Evolutionary conservation across 1,140 invertebrate species (phyloP), one percentile per base, ranked within the genome.

Genomic region (Diorhabda sublineata): DNA sequence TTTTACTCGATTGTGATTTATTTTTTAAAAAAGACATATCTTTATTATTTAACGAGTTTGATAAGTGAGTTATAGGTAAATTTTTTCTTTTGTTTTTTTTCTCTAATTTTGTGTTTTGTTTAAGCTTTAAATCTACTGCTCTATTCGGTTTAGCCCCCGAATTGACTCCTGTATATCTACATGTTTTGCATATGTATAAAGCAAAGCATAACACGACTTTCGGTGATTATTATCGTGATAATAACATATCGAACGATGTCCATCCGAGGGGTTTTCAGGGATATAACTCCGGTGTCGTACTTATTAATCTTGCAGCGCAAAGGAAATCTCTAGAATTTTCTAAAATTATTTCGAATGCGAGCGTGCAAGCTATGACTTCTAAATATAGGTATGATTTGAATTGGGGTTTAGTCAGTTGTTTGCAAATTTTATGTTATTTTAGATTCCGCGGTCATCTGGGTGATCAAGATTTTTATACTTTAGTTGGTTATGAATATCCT

Each of bases 401-500:
- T 26, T 26, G 26, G 26, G 26, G 1, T 26, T 26, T 26, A 26
- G 26, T 26, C 26, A 26, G 1, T 26, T 26, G 26, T 26, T 26
- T 26, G 26, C 26, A 26, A 26, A 26, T 26, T 42, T 42, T 61
- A 43, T 61, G 42, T 42, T 61, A 7, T 63, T 63, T 43, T 45
- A 64, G 65, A 44, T 67, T 67, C 26, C 56, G 85, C 76, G 93
- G 93, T 5, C 91, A 95, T 81, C 83, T 96, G 26, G 93, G 93
- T 3, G 93, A 95, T 81, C 93, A 95, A 82, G 93, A 95, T 82
- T 94, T 93, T 80, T 96, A 92, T 76, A 92, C 92, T 0, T 77
- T 96, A 42, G 73, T 94, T 4, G 84, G 84, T 2, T 84, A 80
- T 73, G 92, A 94, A 75, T 83, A 90, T 75, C 89, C 90, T 3